Conservation (phyloP, 2,888 invertebrate species). For the Aelia acuminata region DNA sequence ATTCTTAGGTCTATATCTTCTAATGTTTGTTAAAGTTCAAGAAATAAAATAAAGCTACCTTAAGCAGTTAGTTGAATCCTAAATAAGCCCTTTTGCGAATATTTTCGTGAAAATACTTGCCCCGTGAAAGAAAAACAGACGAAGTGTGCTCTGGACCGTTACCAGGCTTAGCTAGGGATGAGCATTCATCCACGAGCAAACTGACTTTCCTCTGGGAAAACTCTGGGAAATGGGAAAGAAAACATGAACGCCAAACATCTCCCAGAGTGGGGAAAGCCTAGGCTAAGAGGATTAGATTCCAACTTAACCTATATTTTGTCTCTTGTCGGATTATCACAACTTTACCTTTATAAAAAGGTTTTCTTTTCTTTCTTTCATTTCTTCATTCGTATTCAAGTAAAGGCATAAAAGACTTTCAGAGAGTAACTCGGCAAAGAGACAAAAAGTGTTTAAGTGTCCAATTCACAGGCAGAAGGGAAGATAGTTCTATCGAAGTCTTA, state of each 20-base stretch:
- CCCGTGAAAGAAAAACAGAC: neutral
- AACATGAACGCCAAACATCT: neutral
- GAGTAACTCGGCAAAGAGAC: too few species aligned
- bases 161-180: constrained; percentile 4
- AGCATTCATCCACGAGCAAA: constrained; percentile 11
- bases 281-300: neutral
- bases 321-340: neutral
- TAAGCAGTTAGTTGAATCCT: neutral
- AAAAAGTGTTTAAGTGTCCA: too few species aligned
- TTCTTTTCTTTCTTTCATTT: neutral
- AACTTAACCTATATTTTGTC: neutral
- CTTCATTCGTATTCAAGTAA: too few species aligned
- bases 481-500: too few species aligned
- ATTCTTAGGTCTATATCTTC: too few species aligned
- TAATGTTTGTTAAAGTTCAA: too few species aligned
- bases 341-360: neutral
- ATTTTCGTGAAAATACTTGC: neutral
- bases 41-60: too few species aligned
- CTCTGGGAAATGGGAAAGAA: constrained; percentile 11
- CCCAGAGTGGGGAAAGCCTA: neutral
- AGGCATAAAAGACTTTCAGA: too few species aligned
- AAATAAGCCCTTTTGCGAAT: neutral
- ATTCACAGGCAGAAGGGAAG: too few species aligned
- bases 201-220: constrained; percentile 13
- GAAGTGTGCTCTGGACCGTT: neutral